Percentiles rank a stretch among this genome's conserved stretches.
phyloP scores from a whole-genome alignment of 2,113 vertebrate species.

The Anolis carolinensis region DNA sequence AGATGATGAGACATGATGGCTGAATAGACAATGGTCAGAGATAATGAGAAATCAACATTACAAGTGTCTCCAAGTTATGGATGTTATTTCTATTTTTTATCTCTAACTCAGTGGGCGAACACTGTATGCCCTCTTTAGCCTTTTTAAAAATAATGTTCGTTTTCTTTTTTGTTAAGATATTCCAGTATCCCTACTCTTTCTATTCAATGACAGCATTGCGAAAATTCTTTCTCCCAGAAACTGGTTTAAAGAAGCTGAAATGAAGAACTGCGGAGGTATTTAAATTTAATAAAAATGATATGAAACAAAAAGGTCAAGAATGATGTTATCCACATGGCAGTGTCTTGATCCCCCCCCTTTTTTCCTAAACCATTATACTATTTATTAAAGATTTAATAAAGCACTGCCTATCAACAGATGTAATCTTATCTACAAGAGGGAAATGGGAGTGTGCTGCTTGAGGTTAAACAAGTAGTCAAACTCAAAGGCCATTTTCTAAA shows the following conservation, averaged over 20 bases:
- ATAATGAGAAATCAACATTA: no score
- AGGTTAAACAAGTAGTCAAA: constrained; percentile 32
- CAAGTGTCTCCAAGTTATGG: neutral
- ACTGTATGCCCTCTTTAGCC: neutral
- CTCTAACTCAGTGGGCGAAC: neutral
- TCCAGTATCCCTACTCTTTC: neutral
- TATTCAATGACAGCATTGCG: constrained; percentile 6
- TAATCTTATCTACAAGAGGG: constrained; percentile 16
- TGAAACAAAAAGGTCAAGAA: constrained; percentile 49
- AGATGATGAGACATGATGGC: neutral
- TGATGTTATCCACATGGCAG: constrained; percentile 28
- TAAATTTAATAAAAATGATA: constrained; percentile 58
- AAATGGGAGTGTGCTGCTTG: neutral
- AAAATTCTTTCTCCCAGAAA: constrained; percentile 34
- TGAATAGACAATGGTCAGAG: no score
- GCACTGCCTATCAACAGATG: neutral
- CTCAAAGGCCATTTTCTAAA: neutral
- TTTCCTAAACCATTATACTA: constrained; percentile 35
- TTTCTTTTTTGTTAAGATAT: neutral
- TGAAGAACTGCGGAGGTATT: constrained; percentile 41
- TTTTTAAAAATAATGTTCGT: neutral
- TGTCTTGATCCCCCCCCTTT: constrained; percentile 61
- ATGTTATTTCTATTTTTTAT: neutral
- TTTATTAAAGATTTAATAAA: constrained; percentile 68
- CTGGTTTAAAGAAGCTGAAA: constrained; percentile 33